A percentile compares a stretch with the other conserved stretches of the same genome.
phyloP scores from a whole-genome alignment of 2,797 vertebrate species.

The Nyctalus aviator region DNA sequence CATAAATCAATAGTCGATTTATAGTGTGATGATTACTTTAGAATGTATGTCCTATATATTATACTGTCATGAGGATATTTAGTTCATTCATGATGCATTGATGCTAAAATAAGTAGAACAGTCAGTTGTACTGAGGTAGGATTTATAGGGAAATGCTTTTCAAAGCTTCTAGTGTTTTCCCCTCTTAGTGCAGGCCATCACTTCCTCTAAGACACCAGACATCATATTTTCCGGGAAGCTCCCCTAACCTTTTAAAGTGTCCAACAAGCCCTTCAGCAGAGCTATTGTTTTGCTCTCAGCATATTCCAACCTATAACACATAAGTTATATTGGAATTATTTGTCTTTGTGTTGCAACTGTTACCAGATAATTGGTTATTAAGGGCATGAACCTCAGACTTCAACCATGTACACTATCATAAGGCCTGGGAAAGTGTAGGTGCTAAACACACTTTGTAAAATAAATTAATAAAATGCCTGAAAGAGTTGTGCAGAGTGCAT shows the following conservation, averaged over 20 bases:
- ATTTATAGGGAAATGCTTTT: not conserved
- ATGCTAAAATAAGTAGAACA: not conserved
- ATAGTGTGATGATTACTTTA: not conserved
- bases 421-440: not conserved
- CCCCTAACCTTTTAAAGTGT: too few relatives aligned
- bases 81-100: not conserved
- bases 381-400: not conserved
- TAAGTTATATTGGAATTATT: not conserved
- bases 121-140: not conserved
- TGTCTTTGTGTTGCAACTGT: not conserved
- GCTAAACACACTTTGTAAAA: not conserved
- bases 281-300: not conserved
- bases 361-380: not conserved
- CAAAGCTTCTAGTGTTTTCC: not conserved
- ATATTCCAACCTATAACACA: not conserved
- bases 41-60: not conserved
- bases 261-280: not conserved
- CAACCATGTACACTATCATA: rapidly evolving
- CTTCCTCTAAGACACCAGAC: not conserved
- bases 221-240: not conserved
- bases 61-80: not conserved
- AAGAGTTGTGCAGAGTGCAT: not conserved
- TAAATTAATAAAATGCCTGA: not conserved
- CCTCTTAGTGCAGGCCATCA: not conserved
- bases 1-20: not conserved